Evolutionary conservation across 2,113 vertebrate genomes (phyloP).

Genomic region (Albula goreensis): DNA sequence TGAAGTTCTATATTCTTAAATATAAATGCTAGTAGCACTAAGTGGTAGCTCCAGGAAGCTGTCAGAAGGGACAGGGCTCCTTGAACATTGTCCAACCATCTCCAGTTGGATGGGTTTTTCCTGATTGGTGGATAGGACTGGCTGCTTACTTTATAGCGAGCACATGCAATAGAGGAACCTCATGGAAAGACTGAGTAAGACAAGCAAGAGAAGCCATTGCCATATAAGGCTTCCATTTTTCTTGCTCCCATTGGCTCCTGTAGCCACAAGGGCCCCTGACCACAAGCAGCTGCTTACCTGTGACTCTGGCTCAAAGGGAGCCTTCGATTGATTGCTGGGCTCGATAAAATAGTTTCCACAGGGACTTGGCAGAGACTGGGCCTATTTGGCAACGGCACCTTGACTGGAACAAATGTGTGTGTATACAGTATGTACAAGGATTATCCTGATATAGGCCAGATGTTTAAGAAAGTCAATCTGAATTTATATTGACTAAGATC

Average conservation of each 20-base stretch:
- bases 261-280: neutral
- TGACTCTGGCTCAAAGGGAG: conserved; percentile 23
- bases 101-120: conserved; percentile 7
- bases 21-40: no score
- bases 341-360: conserved; percentile 56
- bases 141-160: neutral
- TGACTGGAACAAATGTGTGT: conserved; percentile 47
- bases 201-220: neutral
- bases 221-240: conserved; percentile 21
- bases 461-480: conserved; percentile 33
- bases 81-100: neutral
- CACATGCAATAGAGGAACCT: neutral
- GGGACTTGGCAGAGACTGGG: conserved; percentile 36
- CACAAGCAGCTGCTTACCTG: conserved; percentile 20
- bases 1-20: no score
- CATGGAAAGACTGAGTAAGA: conserved; percentile 22
- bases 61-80: neutral
- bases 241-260: neutral
- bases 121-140: neutral
- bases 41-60: no score
- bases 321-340: conserved; percentile 39
- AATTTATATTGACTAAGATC: conserved; percentile 32
- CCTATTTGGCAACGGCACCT: conserved; percentile 43
- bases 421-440: conserved; percentile 44
- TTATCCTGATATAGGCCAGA: conserved; percentile 52